Percentiles rank a stretch among this genome's conserved stretches.
Conservation (phyloP, 2,888 invertebrate species). For the Muschampia plurimacula region DNA sequence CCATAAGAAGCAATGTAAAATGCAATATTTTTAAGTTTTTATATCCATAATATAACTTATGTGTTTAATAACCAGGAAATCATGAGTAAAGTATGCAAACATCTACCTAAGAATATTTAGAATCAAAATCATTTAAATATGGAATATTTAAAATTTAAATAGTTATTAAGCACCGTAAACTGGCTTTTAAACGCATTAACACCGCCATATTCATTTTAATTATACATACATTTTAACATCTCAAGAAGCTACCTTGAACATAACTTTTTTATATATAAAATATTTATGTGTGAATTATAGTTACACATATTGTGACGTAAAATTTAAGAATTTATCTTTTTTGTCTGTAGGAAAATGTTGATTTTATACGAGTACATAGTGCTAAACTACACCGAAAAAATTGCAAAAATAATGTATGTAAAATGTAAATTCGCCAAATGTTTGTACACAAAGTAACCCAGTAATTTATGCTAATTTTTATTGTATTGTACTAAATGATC, state of each 20-base stretch:
- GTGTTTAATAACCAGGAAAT: conserved; percentile 12
- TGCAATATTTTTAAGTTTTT: background rate
- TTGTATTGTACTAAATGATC: no score
- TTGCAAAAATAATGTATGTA: no score
- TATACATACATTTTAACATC: conserved; percentile 3
- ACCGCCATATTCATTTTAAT: conserved; percentile 16
- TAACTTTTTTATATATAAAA: conserved; percentile 3
- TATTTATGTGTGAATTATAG: background rate
- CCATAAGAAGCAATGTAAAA: background rate
- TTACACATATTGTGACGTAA: conserved; percentile 1
- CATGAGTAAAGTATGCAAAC: background rate
- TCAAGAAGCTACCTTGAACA: conserved; percentile 11
- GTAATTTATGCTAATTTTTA: no score
- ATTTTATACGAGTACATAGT: background rate
- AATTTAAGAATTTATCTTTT: background rate
- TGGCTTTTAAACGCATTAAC: conserved; percentile 15
- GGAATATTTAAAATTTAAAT: conserved; percentile 16
- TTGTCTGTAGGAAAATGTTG: background rate
- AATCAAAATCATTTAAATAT: conserved; percentile 6
- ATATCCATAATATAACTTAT: background rate
- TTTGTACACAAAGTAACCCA: no score
- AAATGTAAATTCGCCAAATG: no score
- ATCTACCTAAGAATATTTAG: background rate
- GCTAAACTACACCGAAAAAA: no score
- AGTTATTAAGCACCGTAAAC: conserved; percentile 8